Base-by-base conservation (phyloP, 2,113 vertebrate species). In the Colaptes auratus region DNA sequence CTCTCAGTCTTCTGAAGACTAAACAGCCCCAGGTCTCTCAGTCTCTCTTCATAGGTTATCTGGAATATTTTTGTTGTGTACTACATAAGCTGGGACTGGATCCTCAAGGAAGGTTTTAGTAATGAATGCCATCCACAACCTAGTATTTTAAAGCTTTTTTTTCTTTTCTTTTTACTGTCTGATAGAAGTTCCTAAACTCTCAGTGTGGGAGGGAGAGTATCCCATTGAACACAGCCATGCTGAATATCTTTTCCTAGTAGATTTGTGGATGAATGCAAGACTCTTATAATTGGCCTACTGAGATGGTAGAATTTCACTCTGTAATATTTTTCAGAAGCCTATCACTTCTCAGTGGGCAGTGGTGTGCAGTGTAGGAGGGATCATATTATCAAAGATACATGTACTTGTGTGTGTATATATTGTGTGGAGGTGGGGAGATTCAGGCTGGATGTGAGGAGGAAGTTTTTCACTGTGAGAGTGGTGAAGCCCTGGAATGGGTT, bases 11-110 rank as follows among this genome's bases (percentile, higher is more conserved):
- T 44, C 42, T 44, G 42, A 44, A 44, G 42, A 44, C 42, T 44
- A 44, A 44, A 44, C 12, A 15, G 15, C 42, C 42, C 42, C 42
- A 44, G 42, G 42, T 44, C 42, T 44, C 42, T 44, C 42, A 44
- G 42, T 44, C 42, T 44, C 12, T 44, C 42, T 44, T 44, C 42
- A 15, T 39, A 86, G 25, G 4, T 76, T 73, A 77, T 66, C 12
- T 55, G 36, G 19, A 55, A 17, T 84, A 28, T 65, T 86, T 86
- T 69, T 1, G 1, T 39, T 58, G 16, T 55, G 10, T 58, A 2
- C 27, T 65, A 35, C 1, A 0, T 35, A 39, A 61, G 0, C 1
- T 73, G 46, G 11, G 63, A 73, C 10, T 73, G 35, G 21, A 53
- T 90, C 21, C 2, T 65, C 13, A 18, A 42, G 27, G 58, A 83